Evolutionary conservation across 1,140 invertebrate species (phyloP).

Genomic region (Nasonia longicornis): DNA sequence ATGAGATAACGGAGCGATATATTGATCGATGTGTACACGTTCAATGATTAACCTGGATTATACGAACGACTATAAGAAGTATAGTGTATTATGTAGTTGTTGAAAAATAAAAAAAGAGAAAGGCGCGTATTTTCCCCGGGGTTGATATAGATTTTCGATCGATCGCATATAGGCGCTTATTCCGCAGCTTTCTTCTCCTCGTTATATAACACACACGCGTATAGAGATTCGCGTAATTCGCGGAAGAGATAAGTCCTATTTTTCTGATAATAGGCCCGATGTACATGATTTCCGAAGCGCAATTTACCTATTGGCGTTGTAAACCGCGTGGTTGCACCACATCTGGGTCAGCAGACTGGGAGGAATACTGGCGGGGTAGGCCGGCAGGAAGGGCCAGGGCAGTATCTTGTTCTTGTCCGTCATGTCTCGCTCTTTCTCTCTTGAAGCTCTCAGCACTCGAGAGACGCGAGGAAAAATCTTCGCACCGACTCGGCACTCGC

Average conservation of each 20-base stretch:
- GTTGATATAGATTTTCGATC: too few species aligned
- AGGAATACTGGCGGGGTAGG: slow-evolving; percentile 62
- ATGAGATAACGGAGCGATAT: background rate
- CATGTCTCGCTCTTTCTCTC: slow-evolving; percentile 53
- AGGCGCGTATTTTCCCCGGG: too few species aligned
- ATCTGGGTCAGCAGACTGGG: slow-evolving; percentile 64
- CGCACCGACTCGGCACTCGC: background rate
- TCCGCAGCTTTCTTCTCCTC: too few species aligned
- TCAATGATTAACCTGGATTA: too few species aligned
- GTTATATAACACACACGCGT: background rate
- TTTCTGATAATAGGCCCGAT: too few species aligned
- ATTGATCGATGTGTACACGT: background rate
- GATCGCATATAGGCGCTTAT: too few species aligned
- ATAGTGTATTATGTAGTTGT: too few species aligned
- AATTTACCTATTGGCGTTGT: slow-evolving; percentile 60
- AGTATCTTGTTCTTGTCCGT: slow-evolving; percentile 66
- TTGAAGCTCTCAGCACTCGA: background rate
- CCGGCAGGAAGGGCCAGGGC: slow-evolving; percentile 62
- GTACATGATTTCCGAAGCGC: background rate
- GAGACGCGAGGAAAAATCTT: background rate
- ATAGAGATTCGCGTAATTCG: background rate
- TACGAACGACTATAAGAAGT: too few species aligned
- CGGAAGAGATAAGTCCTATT: background rate
- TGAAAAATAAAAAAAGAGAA: too few species aligned
- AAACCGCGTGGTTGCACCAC: slow-evolving; percentile 63